Evolutionary conservation across 1,140 invertebrate species (phyloP), one percentile per base, ranked within the genome.

Genomic region (Neodiprion pinetum): DNA sequence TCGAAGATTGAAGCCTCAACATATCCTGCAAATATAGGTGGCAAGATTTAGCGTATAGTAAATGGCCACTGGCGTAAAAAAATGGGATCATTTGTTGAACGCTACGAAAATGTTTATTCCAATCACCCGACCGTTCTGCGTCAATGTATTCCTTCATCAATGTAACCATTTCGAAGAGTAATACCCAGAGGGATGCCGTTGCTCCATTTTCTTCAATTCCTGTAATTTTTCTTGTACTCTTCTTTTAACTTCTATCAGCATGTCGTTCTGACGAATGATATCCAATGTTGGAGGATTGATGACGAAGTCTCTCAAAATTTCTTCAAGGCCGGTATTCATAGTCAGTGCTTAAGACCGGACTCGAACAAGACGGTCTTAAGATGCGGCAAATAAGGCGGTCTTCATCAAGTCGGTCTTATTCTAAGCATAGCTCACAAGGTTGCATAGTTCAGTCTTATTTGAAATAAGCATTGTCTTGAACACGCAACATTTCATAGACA

Each of bases 51-150:
- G 80, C 75, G 72, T 84, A 84, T 7, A 76, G 21, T 47, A 78
- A 76, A 72, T 84, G 83, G 0, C 82, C 81, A 50, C 76, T 61
- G 0, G 83, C 82, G 72, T 84, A 80, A 69, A 86, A 83, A 70
- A 79, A 83, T 1, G 81, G 84, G 12, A 86, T 74, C 82, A 86
- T 86, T 40, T 80, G 67, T 21, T 81, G 47, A 0, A 88, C 70
- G 71, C 70, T 69, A 50, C 72, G 9, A 9, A 85, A 70, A 74
- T 87, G 85, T 10, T 80, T 49, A 17, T 85, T 12, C 82, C 82
- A 88, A 74, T 87, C 77, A 1, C 79, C 80, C 28, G 67, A 78
- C 9, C 82, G 61, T 76, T 87, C 82, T 11, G 85, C 81, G 67
- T 78, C 67, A 67, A 87, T 80, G 72, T 85, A 85, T 21, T 75